These are phyloP conservation scores for Morpho helenor DNA, from an alignment of 2,888 invertebrate species.

Conservation along the genomic window DNA sequence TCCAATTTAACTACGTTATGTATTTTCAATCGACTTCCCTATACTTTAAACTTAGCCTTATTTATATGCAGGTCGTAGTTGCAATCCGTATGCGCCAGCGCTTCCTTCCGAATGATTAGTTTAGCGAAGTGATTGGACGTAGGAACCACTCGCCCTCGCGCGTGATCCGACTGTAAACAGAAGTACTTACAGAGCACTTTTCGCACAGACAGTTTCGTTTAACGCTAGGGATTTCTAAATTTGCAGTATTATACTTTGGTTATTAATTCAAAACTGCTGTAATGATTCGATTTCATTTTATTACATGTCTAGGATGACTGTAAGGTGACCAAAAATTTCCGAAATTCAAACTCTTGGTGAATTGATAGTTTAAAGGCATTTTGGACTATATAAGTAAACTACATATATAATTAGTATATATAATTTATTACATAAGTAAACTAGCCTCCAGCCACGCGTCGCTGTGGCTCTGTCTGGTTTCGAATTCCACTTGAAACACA, in stretches of 20 bases:
- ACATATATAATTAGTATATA: too few species aligned
- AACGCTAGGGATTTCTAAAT: constrained; percentile 19
- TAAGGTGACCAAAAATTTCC: too few species aligned
- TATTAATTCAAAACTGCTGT: neutral
- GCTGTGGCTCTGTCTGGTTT: too few species aligned
- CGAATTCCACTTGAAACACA: too few species aligned
- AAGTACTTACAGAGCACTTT: constrained; percentile 14
- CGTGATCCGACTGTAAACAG: constrained; percentile 50
- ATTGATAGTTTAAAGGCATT: too few species aligned
- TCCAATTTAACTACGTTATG: constrained; percentile 9
- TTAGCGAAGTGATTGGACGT: constrained; percentile 66
- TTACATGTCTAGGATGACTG: too few species aligned
- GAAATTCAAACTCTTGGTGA: too few species aligned
- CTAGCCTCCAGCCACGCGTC: too few species aligned
- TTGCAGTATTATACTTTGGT: neutral
- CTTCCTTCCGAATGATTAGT: constrained; percentile 68
- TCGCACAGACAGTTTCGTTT: constrained; percentile 20
- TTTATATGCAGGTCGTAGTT: constrained; percentile 34
- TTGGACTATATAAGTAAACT: too few species aligned
- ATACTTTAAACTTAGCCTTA: constrained; percentile 13
- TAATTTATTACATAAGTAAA: too few species aligned
- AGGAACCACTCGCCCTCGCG: constrained; percentile 48
- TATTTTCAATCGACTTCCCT: constrained; percentile 18
- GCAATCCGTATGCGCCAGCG: constrained; percentile 59
- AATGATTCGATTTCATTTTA: too few species aligned